Percentiles rank a stretch among this genome's conserved stretches.
phyloP scores from a whole-genome alignment of 1,140 invertebrate genomes.

The Cherax quadricarinatus region DNA sequence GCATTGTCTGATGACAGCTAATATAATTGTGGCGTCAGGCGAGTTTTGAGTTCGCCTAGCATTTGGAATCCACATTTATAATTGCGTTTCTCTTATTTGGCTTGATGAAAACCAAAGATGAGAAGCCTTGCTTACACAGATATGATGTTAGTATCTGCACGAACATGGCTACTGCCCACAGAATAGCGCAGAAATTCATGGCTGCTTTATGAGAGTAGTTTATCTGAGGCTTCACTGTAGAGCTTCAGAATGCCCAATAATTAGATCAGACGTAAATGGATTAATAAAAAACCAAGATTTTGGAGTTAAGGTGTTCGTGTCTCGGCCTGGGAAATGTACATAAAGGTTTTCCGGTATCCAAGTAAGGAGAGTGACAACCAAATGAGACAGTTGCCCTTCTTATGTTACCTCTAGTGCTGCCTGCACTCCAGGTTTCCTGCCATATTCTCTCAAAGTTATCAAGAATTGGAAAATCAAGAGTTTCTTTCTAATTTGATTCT shows the following conservation, averaged over 20 bases:
- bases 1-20: no score
- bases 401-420: no score
- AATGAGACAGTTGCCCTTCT: background rate
- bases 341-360: constrained; percentile 22
- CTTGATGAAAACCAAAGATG: no score
- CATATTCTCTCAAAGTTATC: background rate
- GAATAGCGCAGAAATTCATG: no score
- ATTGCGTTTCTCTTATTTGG: no score
- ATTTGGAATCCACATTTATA: no score
- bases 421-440: background rate
- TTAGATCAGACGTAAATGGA: background rate
- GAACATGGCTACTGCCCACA: no score
- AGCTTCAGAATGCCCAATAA: background rate
- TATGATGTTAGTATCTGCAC: no score
- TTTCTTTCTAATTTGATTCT: background rate
- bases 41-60: no score
- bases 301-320: constrained; percentile 5
- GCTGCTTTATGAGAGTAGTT: background rate
- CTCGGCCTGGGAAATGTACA: background rate
- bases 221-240: background rate
- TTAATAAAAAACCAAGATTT: background rate
- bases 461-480: background rate
- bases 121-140: no score
- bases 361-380: background rate
- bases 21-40: no score